Evolutionary conservation across 2,113 vertebrate species (phyloP).

Genomic region (Megalops atlanticus): DNA sequence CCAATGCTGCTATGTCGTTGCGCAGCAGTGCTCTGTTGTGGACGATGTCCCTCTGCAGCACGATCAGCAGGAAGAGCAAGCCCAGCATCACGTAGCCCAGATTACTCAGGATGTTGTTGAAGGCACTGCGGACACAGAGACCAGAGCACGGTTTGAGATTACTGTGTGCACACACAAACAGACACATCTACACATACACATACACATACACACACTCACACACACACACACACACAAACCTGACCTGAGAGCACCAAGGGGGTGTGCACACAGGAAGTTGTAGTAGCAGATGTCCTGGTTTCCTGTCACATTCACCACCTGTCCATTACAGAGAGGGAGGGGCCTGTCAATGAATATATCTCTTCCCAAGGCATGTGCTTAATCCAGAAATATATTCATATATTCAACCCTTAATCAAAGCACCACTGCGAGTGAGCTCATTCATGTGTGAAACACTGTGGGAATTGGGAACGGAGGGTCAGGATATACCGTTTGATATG

Average conservation of each 20-base stretch:
- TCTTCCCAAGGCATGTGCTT: too few species aligned
- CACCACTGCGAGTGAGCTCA: background rate
- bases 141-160: background rate
- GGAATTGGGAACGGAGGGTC: background rate
- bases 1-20: conserved; percentile 77
- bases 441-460: background rate
- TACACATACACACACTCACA: background rate
- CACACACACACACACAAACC: conserved; percentile 8
- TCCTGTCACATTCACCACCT: conserved; percentile 95
- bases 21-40: conserved; percentile 84
- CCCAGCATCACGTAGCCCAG: conserved; percentile 94
- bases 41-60: conserved; percentile 86
- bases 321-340: conserved; percentile 11
- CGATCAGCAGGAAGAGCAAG: conserved; percentile 90
- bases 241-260: conserved; percentile 90
- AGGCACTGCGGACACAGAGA: conserved; percentile 71
- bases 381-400: background rate
- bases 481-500: conserved; percentile 87
- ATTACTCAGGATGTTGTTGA: conserved; percentile 99
- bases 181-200: background rate
- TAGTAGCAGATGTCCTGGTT: conserved; percentile 99
- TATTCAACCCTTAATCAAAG: background rate
- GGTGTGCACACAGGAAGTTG: conserved; percentile 96
- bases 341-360: background rate
- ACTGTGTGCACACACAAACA: background rate